Conservation (phyloP, 1,140 invertebrate genomes). For the Penaeus chinensis region DNA sequence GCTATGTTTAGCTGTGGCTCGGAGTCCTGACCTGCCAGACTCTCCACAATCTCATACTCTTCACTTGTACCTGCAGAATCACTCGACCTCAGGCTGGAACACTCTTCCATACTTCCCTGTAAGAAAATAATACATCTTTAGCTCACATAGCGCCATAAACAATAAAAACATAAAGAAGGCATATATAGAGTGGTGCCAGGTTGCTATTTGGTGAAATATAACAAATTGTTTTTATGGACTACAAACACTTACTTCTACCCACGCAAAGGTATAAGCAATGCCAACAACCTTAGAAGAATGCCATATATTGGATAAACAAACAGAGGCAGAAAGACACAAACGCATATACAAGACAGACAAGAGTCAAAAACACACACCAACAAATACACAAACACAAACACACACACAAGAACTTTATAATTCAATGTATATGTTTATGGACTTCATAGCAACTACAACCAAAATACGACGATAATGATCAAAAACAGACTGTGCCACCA, state of each 20-base stretch:
- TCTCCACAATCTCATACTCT: slow-evolving; percentile 84
- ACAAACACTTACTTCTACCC: neutral
- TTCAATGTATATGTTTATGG: too few species aligned
- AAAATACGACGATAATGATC: too few species aligned
- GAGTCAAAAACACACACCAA: too few species aligned
- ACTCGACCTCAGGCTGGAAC: slow-evolving; percentile 80
- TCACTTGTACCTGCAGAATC: slow-evolving; percentile 85
- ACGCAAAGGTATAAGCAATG: neutral
- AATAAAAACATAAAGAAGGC: neutral
- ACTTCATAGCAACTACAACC: too few species aligned
- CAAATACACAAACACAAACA: too few species aligned
- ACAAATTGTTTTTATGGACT: too few species aligned
- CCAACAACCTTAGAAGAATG: neutral
- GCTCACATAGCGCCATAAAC: neutral
- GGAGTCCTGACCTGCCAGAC: slow-evolving; percentile 67
- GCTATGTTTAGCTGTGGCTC: slow-evolving; percentile 80
- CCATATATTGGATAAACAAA: too few species aligned
- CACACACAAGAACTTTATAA: too few species aligned
- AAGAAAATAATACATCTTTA: neutral
- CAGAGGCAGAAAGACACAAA: too few species aligned
- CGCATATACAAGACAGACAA: too few species aligned
- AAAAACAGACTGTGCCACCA: too few species aligned
- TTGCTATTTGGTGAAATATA: neutral
- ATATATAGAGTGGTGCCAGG: neutral
- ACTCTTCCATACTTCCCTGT: slow-evolving; percentile 77